Evolutionary conservation across 2,113 vertebrate species (phyloP).

Genomic region (Hemiscyllium ocellatum): DNA sequence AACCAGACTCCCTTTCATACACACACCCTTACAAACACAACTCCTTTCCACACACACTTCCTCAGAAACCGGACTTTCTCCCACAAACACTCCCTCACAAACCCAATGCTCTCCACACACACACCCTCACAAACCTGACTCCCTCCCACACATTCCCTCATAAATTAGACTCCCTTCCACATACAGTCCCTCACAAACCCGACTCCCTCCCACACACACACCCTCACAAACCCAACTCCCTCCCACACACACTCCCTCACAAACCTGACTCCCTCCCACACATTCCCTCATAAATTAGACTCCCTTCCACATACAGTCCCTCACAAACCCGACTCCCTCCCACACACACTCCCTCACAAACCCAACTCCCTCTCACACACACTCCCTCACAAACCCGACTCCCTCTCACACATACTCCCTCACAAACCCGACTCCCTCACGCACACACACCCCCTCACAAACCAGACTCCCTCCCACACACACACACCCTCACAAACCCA

Average conservation of each 20-base stretch:
- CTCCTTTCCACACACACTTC: too few relatives aligned
- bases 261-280: neutral
- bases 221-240: neutral
- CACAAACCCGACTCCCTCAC: too few relatives aligned
- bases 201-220: neutral
- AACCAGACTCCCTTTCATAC: too few relatives aligned
- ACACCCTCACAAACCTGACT: neutral
- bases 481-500: too few relatives aligned
- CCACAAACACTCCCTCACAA: too few relatives aligned
- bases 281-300: neutral
- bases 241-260: neutral
- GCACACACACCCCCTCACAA: too few relatives aligned
- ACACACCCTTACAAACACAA: too few relatives aligned
- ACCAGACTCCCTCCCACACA: too few relatives aligned
- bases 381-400: too few relatives aligned
- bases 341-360: neutral
- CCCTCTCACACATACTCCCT: too few relatives aligned
- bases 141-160: neutral
- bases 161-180: neutral
- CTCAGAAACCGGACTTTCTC: too few relatives aligned
- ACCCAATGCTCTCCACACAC: too few relatives aligned
- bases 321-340: constrained; percentile 36
- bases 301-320: constrained; percentile 41
- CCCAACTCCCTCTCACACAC: neutral
- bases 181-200: neutral